Base-by-base conservation (phyloP, 2,888 invertebrate species). In the Sinhomidia bicolor region DNA sequence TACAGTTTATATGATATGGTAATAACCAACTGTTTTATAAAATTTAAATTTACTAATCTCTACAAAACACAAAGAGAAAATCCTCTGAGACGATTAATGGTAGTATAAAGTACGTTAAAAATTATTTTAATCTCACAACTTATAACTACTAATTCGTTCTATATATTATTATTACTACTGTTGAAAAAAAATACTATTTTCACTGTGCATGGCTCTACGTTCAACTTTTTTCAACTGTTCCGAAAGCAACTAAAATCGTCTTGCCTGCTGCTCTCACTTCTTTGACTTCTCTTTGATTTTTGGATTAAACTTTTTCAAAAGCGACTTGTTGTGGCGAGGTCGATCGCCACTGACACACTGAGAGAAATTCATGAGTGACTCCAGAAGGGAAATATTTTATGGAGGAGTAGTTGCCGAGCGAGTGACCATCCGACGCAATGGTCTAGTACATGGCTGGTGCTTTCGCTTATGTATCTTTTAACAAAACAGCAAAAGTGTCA, bases 281-380 rank as follows among this genome's bases (percentile, higher is more conserved):
- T 74, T 60, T 51, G 36, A 68, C 20, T 76, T 76, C 54, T 5
- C 20, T 57, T 54, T 29, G 32, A 57, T 2, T 20, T n/a, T n/a
- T n/a, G 57, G 36, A 57, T 29, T 17, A 20, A 36, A 32, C 32
- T 17, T 78, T 57, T 78, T 76, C 12, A 17, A 36, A 78, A 54
- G 57, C 5, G 57, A 57, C 36, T 78, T 47, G 81, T 81, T 83
- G 84, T 83, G 82, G 68, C 65, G 84, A 90, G 85, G 83, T 68
- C 85, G 88, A 54, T 84, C 76, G 90, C 82, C 88, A 85, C 85
- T 68, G 81, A 60, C 82, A 80, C 84, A 87, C 90, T 89, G 91
- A 90, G 81, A 86, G 81, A 81, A 81, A 65, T 71, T 74, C 62
- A 36, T n/a, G 89, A 85, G 81, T 44, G 89, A 81, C 85, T 89